These are phyloP conservation scores for Galleria mellonella DNA, from an alignment of 1,140 invertebrate genomes.

Conservation along the genomic window DNA sequence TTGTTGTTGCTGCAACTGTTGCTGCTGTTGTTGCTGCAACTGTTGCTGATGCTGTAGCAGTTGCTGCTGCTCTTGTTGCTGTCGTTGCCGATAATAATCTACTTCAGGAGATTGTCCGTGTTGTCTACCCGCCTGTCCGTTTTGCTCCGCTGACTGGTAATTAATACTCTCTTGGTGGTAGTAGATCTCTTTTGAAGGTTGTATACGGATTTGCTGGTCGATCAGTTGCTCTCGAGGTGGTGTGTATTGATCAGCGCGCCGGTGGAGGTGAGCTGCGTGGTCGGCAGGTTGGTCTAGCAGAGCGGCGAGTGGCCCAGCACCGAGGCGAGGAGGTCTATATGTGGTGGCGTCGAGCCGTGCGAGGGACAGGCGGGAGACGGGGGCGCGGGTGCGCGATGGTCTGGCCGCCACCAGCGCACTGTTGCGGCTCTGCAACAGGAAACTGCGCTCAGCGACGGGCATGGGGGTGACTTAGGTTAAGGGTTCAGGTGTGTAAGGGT, in stretches of 20 bases:
- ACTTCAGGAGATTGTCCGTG: no score
- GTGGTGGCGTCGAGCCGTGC: slow-evolving; percentile 58
- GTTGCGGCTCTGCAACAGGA: slow-evolving; percentile 75
- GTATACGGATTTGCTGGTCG: slow-evolving; percentile 34
- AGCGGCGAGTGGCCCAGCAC: slow-evolving; percentile 37
- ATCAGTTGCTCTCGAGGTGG: slow-evolving; percentile 40
- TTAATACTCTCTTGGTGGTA: slow-evolving; percentile 11
- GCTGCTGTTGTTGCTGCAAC: neutral
- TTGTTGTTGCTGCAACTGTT: slow-evolving; percentile 10
- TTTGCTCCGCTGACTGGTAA: slow-evolving; percentile 13
- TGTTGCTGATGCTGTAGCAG: slow-evolving; percentile 17
- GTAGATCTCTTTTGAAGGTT: slow-evolving; percentile 26
- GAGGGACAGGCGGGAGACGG: slow-evolving; percentile 33
- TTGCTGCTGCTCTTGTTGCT: slow-evolving; percentile 1
- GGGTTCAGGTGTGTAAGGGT: no score
- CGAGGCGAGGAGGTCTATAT: slow-evolving; percentile 53
- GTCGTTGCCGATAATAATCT: slow-evolving; percentile 3
- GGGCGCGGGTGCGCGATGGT: slow-evolving; percentile 12
- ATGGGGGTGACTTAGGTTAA: slow-evolving; percentile 4
- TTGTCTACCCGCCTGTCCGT: slow-evolving; percentile 10
- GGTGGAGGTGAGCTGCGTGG: slow-evolving; percentile 43
- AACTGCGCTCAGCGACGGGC: slow-evolving; percentile 42
- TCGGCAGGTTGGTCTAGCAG: slow-evolving; percentile 26
- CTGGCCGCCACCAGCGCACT: slow-evolving; percentile 43
- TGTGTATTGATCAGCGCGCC: slow-evolving; percentile 45